Conservation (phyloP, 2,797 vertebrate species). For the Amblyopsis hoosieri region DNA sequence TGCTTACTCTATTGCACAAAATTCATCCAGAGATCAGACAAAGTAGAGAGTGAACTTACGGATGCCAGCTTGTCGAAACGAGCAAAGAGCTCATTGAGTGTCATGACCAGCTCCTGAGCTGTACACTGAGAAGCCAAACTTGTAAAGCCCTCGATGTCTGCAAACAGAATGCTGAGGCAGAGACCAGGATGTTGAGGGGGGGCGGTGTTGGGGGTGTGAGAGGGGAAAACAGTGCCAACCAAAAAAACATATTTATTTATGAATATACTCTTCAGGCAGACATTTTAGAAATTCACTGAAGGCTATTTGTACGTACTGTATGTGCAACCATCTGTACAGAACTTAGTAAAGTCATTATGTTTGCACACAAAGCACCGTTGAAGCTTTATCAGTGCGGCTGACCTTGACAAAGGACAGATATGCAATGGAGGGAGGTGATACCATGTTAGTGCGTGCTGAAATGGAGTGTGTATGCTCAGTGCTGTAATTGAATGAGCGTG, state of each 20-base stretch:
- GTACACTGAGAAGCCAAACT: slow-evolving; percentile 96
- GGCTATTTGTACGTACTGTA: no score
- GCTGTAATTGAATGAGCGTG: slow-evolving; percentile 77
- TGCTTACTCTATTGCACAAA: not conserved
- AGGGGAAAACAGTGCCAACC: no score
- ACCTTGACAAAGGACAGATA: slow-evolving; percentile 4
- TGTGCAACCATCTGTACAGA: no score
- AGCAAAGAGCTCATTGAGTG: slow-evolving; percentile 94
- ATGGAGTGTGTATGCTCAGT: slow-evolving; percentile 50
- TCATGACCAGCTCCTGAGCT: slow-evolving; percentile 97
- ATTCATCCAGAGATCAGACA: not conserved
- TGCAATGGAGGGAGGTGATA: not conserved
- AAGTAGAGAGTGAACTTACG: slow-evolving; percentile 65
- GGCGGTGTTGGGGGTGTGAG: not conserved
- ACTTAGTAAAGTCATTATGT: no score
- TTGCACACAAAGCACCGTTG: no score
- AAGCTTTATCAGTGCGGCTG: no score
- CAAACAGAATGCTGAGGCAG: slow-evolving; percentile 88
- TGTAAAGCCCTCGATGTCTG: slow-evolving; percentile 97
- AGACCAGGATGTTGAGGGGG: slow-evolving; percentile 1
- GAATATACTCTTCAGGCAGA: no score
- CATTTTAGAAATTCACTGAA: no score
- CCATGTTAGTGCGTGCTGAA: slow-evolving; percentile 9
- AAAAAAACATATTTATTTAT: no score
- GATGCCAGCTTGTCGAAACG: slow-evolving; percentile 96